Percentiles rank a stretch among this genome's conserved stretches.
phyloP scores from a whole-genome alignment of 2,888 invertebrate genomes.

The Amphipoea oculea region DNA sequence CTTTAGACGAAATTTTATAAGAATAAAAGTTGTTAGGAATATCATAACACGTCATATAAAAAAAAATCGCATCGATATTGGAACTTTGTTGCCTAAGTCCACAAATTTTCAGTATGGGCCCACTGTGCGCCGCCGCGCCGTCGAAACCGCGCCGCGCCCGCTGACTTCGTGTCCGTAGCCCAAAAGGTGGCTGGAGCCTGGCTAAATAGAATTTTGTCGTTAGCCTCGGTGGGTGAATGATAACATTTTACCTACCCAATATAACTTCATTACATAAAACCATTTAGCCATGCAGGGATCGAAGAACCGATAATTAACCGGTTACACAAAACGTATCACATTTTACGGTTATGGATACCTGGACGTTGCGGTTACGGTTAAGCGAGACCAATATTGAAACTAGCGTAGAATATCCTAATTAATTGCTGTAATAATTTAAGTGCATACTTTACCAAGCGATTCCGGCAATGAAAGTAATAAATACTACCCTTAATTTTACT shows the following conservation, averaged over 20 bases:
- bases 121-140: too few species aligned
- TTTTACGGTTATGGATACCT: constrained; percentile 29
- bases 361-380: constrained; percentile 1
- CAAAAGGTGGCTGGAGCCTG: constrained; percentile 23
- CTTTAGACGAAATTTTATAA: too few species aligned
- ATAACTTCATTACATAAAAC: constrained; percentile 18
- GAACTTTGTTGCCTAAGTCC: too few species aligned
- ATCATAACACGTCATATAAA: too few species aligned
- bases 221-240: constrained; percentile 23
- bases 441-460: not conserved
- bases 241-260: constrained; percentile 11
- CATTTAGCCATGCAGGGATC: not conserved
- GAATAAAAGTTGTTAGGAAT: too few species aligned
- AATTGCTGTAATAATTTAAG: constrained; percentile 15
- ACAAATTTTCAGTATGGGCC: too few species aligned
- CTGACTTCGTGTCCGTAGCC: too few species aligned
- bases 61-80: too few species aligned
- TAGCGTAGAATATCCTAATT: constrained; percentile 14
- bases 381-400: constrained; percentile 23
- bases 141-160: too few species aligned
- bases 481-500: not conserved
- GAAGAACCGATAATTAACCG: constrained; percentile 11
- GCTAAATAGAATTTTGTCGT: constrained; percentile 45
- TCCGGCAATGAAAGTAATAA: not conserved
- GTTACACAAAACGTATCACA: constrained; percentile 2